A percentile compares a stretch with the other conserved stretches of the same genome.
phyloP scores from a whole-genome alignment of 1,140 invertebrate species.

The Cotesia vestalis region DNA sequence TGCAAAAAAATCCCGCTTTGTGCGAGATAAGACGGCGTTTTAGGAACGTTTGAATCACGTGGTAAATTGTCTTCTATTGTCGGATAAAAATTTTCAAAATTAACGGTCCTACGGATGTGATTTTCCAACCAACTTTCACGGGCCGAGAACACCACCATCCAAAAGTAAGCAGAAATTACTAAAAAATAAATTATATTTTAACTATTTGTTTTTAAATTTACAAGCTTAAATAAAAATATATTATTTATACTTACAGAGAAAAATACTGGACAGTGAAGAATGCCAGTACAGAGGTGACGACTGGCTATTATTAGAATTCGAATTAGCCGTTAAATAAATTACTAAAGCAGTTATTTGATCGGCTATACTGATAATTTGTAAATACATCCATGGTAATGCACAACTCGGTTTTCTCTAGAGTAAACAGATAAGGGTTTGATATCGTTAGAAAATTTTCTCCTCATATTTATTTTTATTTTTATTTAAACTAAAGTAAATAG shows the following conservation, averaged over 20 bases:
- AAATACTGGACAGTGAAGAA: constrained; percentile 52
- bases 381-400: constrained; percentile 59
- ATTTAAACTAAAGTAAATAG: no score
- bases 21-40: constrained; percentile 58
- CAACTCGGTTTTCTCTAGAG: constrained; percentile 54
- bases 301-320: constrained; percentile 40
- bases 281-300: constrained; percentile 49
- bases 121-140: constrained; percentile 47
- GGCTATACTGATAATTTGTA: constrained; percentile 58
- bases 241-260: constrained; percentile 53
- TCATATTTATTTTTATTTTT: no score
- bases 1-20: constrained; percentile 45
- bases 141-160: constrained; percentile 54
- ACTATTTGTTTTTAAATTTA: no score
- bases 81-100: constrained; percentile 34
- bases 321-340: constrained; percentile 48
- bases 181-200: constrained; percentile 35
- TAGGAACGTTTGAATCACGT: constrained; percentile 46
- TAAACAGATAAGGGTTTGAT: constrained; percentile 17
- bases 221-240: neutral
- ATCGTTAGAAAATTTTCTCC: no score
- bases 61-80: neutral
- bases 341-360: constrained; percentile 55
- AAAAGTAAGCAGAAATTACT: constrained; percentile 57
- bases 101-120: neutral